Conservation (phyloP, 2,113 vertebrate genomes). For the Callipepla squamata region DNA sequence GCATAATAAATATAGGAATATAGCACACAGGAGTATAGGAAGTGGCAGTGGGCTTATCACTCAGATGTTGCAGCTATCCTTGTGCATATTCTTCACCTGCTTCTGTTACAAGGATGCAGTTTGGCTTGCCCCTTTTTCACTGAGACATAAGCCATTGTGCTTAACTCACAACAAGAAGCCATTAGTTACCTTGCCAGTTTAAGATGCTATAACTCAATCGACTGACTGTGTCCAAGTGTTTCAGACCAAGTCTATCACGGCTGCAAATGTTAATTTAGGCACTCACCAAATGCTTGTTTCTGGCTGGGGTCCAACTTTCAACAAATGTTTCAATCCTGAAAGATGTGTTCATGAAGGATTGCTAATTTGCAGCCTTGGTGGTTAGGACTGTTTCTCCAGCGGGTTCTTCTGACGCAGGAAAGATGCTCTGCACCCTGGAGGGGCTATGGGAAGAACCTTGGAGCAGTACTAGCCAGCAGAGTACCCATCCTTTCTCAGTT, state of each 20-base stretch:
- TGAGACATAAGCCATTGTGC: not conserved
- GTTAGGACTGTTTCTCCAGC: not conserved
- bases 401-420: not conserved
- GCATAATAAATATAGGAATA: not conserved
- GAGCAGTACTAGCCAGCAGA: accelerated
- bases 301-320: constrained; percentile 51
- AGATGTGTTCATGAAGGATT: constrained; percentile 32
- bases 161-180: not conserved
- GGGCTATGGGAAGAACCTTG: not conserved
- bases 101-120: not conserved
- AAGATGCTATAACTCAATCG: constrained; percentile 40
- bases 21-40: not conserved
- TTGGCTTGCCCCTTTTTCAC: not conserved
- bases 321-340: constrained; percentile 46
- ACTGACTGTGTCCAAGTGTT: constrained; percentile 46
- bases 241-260: constrained; percentile 62
- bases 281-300: constrained; percentile 54
- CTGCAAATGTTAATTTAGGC: constrained; percentile 59
- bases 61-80: accelerated
- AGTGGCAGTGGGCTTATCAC: not conserved
- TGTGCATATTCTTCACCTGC: not conserved
- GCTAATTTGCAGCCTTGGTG: constrained; percentile 40
- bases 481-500: accelerated
- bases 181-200: constrained; percentile 51
- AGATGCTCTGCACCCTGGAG: not conserved